These are phyloP conservation scores for Muschampia plurimacula DNA, from an alignment of 2,888 invertebrate genomes.

Conservation along the genomic window DNA sequence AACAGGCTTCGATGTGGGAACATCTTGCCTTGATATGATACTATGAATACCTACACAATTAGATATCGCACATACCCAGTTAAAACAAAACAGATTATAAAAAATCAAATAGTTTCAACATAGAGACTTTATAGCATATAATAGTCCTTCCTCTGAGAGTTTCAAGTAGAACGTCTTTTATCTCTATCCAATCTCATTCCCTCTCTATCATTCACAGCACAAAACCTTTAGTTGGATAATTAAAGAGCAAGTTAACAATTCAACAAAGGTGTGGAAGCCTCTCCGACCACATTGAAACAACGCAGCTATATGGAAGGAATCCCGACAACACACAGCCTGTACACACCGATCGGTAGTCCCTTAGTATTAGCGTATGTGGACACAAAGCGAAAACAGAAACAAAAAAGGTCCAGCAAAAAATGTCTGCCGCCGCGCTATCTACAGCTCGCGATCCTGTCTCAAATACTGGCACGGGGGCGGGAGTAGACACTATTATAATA, in stretches of 20 bases:
- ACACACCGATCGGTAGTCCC: conserved; percentile 55
- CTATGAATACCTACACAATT: too few relatives aligned
- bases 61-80: too few relatives aligned
- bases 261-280: conserved; percentile 35
- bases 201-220: not conserved
- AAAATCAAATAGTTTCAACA: too few relatives aligned
- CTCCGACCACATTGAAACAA: conserved; percentile 21
- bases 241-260: conserved; percentile 24
- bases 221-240: conserved; percentile 30
- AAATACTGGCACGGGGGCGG: conserved; percentile 60
- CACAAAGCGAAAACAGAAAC: conserved; percentile 64
- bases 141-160: too few relatives aligned
- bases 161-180: not conserved
- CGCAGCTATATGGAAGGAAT: conserved; percentile 32
- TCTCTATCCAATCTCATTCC: conserved; percentile 6
- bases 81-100: too few relatives aligned
- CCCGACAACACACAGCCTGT: conserved; percentile 40
- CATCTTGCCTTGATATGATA: too few relatives aligned
- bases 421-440: conserved; percentile 79
- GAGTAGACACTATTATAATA: conserved; percentile 51
- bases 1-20: too few relatives aligned
- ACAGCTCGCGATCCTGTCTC: conserved; percentile 77
- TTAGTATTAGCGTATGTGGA: conserved; percentile 72
- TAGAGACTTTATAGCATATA: too few relatives aligned
- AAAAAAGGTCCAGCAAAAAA: conserved; percentile 70